phyloP scores from a whole-genome alignment of 1,140 invertebrate species.

The Drosophila equinoxialis region DNA sequence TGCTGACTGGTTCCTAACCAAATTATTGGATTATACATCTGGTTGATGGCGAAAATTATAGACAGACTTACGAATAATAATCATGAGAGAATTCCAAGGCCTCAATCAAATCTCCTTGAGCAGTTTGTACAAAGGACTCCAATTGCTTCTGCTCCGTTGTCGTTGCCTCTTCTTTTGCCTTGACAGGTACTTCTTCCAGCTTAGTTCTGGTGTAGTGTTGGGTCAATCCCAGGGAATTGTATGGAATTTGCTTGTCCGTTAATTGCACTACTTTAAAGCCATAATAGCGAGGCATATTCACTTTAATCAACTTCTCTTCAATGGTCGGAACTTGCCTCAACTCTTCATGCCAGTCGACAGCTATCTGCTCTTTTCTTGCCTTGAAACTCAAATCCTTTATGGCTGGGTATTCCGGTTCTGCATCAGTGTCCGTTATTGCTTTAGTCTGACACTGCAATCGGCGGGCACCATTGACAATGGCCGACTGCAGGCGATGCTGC shows the following conservation, averaged over 20 bases:
- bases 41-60: neutral
- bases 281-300: constrained; percentile 92
- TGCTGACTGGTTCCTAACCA: neutral
- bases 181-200: constrained; percentile 85
- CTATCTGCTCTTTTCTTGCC: constrained; percentile 81
- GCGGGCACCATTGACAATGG: neutral
- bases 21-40: constrained; percentile 72
- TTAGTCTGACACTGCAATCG: constrained; percentile 20
- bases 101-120: constrained; percentile 23
- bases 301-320: constrained; percentile 91
- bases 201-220: constrained; percentile 90
- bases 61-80: neutral
- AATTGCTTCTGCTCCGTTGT: neutral
- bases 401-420: constrained; percentile 85
- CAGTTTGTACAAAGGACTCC: constrained; percentile 72
- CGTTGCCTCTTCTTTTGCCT: constrained; percentile 48
- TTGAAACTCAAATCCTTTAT: constrained; percentile 85
- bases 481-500: constrained; percentile 1
- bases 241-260: constrained; percentile 85
- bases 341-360: constrained; percentile 84
- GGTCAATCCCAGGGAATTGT: constrained; percentile 87
- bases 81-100: constrained; percentile 6
- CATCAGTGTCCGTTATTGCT: constrained; percentile 7
- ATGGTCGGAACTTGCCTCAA: constrained; percentile 87
- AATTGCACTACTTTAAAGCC: constrained; percentile 88